Evolutionary conservation across 2,113 vertebrate genomes (phyloP).

Genomic region (Pelodiscus sinensis): DNA sequence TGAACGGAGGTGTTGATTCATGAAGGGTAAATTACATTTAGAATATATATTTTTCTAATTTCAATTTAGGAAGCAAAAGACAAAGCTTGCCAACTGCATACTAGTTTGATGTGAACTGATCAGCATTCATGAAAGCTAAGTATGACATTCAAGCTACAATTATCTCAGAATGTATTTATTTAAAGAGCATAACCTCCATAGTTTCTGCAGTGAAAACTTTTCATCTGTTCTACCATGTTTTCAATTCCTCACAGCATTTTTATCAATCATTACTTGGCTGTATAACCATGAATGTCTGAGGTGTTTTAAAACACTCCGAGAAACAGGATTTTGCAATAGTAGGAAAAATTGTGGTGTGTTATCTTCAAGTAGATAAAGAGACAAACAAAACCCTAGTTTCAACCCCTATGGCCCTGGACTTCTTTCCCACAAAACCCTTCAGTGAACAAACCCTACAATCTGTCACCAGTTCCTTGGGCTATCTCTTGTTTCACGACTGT

Average conservation of each 20-base stretch:
- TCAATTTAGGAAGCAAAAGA: slow-evolving; percentile 22
- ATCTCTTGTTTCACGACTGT: neutral
- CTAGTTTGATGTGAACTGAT: neutral
- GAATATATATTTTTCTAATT: slow-evolving; percentile 28
- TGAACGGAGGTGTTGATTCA: neutral
- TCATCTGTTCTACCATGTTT: neutral
- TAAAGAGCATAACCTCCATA: neutral
- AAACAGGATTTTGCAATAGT: neutral
- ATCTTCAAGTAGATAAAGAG: too few relatives aligned
- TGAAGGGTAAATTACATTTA: slow-evolving; percentile 21
- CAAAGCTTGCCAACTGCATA: neutral
- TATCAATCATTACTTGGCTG: neutral
- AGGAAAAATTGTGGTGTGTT: neutral
- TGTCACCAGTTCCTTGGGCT: neutral
- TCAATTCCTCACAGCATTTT: neutral
- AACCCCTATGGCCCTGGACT: neutral
- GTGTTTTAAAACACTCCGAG: neutral
- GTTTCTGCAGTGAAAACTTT: neutral
- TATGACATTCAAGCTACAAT: neutral
- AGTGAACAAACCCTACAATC: neutral
- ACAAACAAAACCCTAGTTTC: rapidly evolving
- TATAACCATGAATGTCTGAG: neutral
- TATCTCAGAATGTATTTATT: neutral
- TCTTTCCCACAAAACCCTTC: neutral
- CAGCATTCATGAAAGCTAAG: neutral